These are phyloP conservation scores for Myiotriccus ornatus DNA, from an alignment of 2,797 vertebrate species.

Conservation along the genomic window DNA sequence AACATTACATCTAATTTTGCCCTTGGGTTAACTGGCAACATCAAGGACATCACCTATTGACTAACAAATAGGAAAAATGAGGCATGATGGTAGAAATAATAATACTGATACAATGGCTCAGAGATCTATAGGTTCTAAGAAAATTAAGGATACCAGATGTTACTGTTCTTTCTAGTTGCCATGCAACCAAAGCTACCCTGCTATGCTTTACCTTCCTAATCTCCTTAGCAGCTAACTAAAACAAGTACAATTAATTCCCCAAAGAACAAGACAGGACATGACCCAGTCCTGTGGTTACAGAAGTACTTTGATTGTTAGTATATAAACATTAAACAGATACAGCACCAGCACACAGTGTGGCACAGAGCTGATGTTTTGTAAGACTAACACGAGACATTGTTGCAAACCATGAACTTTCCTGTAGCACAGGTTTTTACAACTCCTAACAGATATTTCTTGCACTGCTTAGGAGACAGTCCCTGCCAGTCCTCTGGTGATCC, in stretches of 20 bases:
- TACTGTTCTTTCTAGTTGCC: slow-evolving; percentile 50
- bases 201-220: slow-evolving; percentile 45
- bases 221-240: slow-evolving; percentile 51
- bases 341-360: neutral
- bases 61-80: neutral
- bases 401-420: neutral
- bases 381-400: neutral
- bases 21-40: neutral
- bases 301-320: neutral
- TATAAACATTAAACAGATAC: slow-evolving; percentile 1
- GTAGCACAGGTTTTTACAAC: neutral
- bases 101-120: neutral
- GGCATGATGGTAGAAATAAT: neutral
- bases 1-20: neutral
- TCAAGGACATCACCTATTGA: neutral
- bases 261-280: slow-evolving; percentile 11
- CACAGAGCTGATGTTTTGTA: neutral
- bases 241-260: slow-evolving; percentile 47
- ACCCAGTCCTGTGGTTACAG: neutral
- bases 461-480: neutral
- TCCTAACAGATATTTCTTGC: neutral
- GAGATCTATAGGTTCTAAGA: slow-evolving; percentile 9
- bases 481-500: neutral
- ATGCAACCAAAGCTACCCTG: slow-evolving; percentile 46
- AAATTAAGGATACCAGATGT: slow-evolving; percentile 44